A percentile compares a stretch with the other conserved stretches of the same genome.
Evolutionary conservation across 2,113 vertebrate genomes (phyloP).

Genomic region (Oncorhynchus nerka): DNA sequence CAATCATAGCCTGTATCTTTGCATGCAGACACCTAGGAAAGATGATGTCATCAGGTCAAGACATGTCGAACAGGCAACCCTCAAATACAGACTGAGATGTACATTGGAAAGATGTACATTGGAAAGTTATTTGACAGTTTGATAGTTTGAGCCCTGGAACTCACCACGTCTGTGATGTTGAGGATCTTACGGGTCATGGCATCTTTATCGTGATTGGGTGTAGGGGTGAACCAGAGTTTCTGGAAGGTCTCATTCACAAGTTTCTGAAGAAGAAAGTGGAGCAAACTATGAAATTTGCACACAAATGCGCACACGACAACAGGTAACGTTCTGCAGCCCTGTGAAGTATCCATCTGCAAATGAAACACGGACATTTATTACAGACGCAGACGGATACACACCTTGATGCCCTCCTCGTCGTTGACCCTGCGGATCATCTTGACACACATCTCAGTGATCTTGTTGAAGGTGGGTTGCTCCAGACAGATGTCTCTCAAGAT

Average conservation of each 20-base stretch:
- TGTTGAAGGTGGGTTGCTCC: slow-evolving; percentile 96
- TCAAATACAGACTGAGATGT: neutral
- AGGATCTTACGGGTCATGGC: slow-evolving; percentile 98
- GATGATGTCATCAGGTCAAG: neutral
- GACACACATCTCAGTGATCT: slow-evolving; percentile 99
- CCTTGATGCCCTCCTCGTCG: slow-evolving; percentile 99
- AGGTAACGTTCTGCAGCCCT: neutral
- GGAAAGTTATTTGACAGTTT: neutral
- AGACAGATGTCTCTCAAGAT: slow-evolving; percentile 98
- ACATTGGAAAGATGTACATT: neutral
- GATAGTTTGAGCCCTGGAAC: slow-evolving; percentile 26
- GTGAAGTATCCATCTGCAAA: neutral
- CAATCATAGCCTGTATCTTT: slow-evolving; percentile 98
- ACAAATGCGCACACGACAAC: slow-evolving; percentile 12
- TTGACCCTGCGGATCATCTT: slow-evolving; percentile 99
- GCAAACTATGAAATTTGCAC: slow-evolving; percentile 6
- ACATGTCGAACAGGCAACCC: neutral
- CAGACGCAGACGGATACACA: slow-evolving; percentile 44
- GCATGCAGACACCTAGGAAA: slow-evolving; percentile 89
- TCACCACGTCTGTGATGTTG: slow-evolving; percentile 98
- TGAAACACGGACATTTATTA: neutral
- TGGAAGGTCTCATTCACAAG: slow-evolving; percentile 99
- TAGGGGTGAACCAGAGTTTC: slow-evolving; percentile 99
- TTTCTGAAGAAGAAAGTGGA: slow-evolving; percentile 79
- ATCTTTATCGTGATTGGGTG: slow-evolving; percentile 92